Base-by-base conservation (phyloP, 2,113 vertebrate species). In the Ciconia stormi region DNA sequence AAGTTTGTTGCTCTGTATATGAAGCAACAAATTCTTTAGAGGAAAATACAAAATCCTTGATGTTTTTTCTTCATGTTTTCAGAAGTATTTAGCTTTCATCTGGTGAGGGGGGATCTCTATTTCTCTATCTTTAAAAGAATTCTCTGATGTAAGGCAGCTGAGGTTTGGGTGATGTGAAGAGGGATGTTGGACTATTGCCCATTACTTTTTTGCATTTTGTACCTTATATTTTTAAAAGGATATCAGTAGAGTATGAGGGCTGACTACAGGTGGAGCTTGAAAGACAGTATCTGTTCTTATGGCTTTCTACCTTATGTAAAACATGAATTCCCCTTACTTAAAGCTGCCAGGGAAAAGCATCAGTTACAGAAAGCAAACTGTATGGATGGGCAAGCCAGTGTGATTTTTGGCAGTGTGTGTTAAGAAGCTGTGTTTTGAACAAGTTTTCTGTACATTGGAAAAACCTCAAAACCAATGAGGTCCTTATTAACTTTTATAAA, bases 361-460 rank as follows among this genome's bases (percentile, higher is more conserved):
- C 8, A 3, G 2, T 17, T 8, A 9, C 13, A 46, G n/a, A 40
- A 76, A 22, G 5, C 6, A 23, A 50, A 36, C 13, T 6, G 6
- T 7, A 15, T 2, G 9, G 38, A 18, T 20, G 38, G 9, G 36
- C 27, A 44, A 49, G 42, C 32, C 7, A 1, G 29, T 0, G 6
- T 1, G 34, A 30, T 32, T 70, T 81, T 47, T 56, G 50, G 44
- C 6, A 22, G 7, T 1, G 34, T 14, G 14, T 12, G 12, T 16
- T 52, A 44, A 56, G 25, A 53, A 53, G 17, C 11, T 58, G 13
- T 34, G 9, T 32, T 76, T 85, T 40, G 17, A 61, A 62, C 4
- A 4, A 21, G 7, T 42, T 67, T 71, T 29, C 4, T 23, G 2
- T 53, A 8, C 8, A 0, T 7, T 53, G 50, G 40, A 18, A 72